phyloP scores from a whole-genome alignment of 2,888 invertebrate species.

The Orthosia gracilis region DNA sequence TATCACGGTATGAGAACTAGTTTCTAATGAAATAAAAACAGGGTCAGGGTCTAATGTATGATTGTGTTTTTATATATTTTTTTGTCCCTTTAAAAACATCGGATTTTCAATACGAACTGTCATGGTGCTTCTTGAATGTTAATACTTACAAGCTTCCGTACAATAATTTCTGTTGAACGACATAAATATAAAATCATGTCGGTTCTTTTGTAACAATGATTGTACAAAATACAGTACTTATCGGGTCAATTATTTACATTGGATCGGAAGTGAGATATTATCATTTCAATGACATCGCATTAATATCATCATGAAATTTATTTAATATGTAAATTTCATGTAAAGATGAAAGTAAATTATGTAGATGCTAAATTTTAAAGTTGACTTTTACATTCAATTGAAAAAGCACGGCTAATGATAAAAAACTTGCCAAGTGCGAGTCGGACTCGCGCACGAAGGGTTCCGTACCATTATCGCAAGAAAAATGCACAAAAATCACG shows the following conservation, averaged over 20 bases:
- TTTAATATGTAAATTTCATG: background rate
- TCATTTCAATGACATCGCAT: slow-evolving; percentile 36
- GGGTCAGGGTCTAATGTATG: too few species aligned
- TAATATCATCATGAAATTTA: background rate
- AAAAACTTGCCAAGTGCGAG: too few species aligned
- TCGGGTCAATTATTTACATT: slow-evolving; percentile 39
- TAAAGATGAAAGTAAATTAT: slow-evolving; percentile 1
- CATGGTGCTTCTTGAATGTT: slow-evolving; percentile 3
- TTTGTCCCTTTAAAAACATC: too few species aligned
- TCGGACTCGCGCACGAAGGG: too few species aligned
- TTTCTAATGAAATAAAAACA: too few species aligned
- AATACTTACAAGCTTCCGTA: background rate
- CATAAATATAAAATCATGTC: slow-evolving; percentile 5
- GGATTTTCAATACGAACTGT: background rate
- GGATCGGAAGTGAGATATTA: slow-evolving; percentile 40
- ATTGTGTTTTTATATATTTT: too few species aligned
- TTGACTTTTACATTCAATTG: too few species aligned
- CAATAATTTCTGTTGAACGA: background rate
- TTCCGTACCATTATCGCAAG: too few species aligned
- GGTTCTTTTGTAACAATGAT: slow-evolving; percentile 32
- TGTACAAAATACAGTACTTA: slow-evolving; percentile 41
- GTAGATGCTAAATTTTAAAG: too few species aligned
- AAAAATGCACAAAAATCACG: too few species aligned
- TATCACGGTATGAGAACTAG: too few species aligned
- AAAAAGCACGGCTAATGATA: too few species aligned